Evolutionary conservation across 2,888 invertebrate genomes (phyloP).

Genomic region (Deilephila elpenor): DNA sequence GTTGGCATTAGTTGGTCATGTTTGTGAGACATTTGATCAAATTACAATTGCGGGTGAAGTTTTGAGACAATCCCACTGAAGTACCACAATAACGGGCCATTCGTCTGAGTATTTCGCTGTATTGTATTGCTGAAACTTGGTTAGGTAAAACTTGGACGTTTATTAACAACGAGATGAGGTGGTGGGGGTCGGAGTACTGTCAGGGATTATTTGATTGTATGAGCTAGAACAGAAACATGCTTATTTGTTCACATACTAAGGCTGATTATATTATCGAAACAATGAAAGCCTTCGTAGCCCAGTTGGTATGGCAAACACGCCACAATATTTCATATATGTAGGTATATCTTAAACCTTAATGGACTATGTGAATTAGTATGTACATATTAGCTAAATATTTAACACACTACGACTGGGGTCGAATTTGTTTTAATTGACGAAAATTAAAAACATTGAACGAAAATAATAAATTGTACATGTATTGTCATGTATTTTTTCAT

Average conservation of each 20-base stretch:
- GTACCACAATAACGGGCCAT: neutral
- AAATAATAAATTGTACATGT: too few species aligned
- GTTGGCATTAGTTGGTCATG: conserved; percentile 12
- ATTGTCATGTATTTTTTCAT: too few species aligned
- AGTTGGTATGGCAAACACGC: too few species aligned
- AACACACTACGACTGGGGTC: too few species aligned
- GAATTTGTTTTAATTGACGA: too few species aligned
- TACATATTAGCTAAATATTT: too few species aligned
- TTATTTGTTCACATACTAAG: neutral
- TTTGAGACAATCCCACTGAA: neutral
- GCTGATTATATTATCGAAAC: too few species aligned
- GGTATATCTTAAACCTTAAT: too few species aligned
- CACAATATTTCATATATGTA: too few species aligned
- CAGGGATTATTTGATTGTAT: neutral
- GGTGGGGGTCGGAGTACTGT: neutral
- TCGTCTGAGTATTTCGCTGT: neutral
- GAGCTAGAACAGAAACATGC: neutral
- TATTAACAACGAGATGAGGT: neutral
- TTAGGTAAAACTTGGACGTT: neutral
- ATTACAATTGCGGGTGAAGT: conserved; percentile 12
- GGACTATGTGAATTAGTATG: too few species aligned
- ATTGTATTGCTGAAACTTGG: conserved; percentile 16
- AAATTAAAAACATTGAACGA: too few species aligned
- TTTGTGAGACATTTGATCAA: conserved; percentile 19
- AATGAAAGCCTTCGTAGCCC: too few species aligned